These are phyloP conservation scores for Mesitornis unicolor DNA, from an alignment of 2,113 vertebrate species.

Conservation along the genomic window DNA sequence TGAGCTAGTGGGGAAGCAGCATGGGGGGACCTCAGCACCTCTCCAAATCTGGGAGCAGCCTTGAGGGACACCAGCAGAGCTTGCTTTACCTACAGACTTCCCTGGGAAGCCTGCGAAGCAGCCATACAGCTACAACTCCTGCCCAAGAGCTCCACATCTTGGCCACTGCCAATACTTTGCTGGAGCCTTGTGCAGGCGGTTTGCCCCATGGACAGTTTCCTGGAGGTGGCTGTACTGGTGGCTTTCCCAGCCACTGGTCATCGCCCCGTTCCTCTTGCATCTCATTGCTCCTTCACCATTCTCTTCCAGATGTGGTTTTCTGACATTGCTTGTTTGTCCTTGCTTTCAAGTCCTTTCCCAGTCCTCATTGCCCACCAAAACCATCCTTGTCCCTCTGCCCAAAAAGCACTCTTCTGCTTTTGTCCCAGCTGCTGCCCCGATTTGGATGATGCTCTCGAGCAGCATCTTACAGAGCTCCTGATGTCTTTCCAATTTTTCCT, in stretches of 20 bases:
- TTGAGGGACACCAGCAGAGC: fast-evolving
- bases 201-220: not conserved
- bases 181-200: fast-evolving
- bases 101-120: fast-evolving
- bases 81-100: fast-evolving
- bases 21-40: not conserved
- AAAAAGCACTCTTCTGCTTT: not conserved
- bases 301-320: fast-evolving
- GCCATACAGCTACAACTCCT: not conserved
- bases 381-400: not conserved
- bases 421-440: not conserved
- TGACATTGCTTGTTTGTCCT: not conserved
- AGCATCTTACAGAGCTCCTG: not conserved
- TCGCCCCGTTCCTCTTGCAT: fast-evolving
- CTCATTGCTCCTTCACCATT: not conserved
- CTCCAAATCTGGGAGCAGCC: not conserved
- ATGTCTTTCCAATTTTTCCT: not conserved
- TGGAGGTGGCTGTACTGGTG: not conserved
- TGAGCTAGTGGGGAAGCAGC: not conserved
- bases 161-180: not conserved
- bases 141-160: not conserved
- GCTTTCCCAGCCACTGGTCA: not conserved
- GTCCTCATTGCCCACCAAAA: not conserved
- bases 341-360: not conserved
- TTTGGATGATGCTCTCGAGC: not conserved